Percentiles rank a stretch among this genome's conserved stretches.
phyloP scores from a whole-genome alignment of 2,888 invertebrate genomes.

The Leucophenga montana region DNA sequence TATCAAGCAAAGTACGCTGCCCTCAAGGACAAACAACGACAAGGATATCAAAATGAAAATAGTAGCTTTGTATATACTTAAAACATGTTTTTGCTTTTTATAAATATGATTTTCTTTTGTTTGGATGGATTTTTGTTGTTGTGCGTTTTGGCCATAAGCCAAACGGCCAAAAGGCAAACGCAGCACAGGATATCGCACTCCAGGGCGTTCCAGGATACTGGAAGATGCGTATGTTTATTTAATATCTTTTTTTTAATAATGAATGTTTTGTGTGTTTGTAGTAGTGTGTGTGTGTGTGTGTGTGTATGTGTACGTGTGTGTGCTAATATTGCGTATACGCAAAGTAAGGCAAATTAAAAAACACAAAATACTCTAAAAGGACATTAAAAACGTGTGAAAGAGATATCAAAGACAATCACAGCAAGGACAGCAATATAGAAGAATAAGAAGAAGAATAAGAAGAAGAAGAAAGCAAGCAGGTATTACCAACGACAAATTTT shows the following conservation, averaged over 20 bases:
- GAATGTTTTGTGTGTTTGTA: no score
- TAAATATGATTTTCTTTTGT: neutral
- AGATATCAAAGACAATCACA: neutral
- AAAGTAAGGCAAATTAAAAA: slow-evolving; percentile 9
- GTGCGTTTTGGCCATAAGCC: slow-evolving; percentile 4
- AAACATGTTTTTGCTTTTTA: slow-evolving; percentile 12
- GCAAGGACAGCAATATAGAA: no score
- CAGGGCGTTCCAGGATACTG: no score
- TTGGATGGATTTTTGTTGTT: neutral
- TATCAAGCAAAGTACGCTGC: neutral
- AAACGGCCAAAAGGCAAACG: neutral
- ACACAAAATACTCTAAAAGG: slow-evolving; percentile 2
- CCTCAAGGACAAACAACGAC: neutral
- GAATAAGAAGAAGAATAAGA: slow-evolving; percentile 4
- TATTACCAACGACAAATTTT: slow-evolving; percentile 54
- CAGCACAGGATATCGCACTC: neutral
- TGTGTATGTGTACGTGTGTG: neutral
- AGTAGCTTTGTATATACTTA: slow-evolving; percentile 5
- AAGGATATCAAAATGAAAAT: slow-evolving; percentile 8
- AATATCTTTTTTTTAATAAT: no score
- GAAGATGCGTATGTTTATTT: no score
- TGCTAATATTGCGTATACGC: slow-evolving; percentile 24
- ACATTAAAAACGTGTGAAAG: neutral
- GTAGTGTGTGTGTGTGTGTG: neutral
- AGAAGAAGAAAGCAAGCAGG: neutral